These are phyloP conservation scores for Oasisia sp. DNA, from an alignment of 2,888 invertebrate species.

Conservation along the genomic window DNA sequence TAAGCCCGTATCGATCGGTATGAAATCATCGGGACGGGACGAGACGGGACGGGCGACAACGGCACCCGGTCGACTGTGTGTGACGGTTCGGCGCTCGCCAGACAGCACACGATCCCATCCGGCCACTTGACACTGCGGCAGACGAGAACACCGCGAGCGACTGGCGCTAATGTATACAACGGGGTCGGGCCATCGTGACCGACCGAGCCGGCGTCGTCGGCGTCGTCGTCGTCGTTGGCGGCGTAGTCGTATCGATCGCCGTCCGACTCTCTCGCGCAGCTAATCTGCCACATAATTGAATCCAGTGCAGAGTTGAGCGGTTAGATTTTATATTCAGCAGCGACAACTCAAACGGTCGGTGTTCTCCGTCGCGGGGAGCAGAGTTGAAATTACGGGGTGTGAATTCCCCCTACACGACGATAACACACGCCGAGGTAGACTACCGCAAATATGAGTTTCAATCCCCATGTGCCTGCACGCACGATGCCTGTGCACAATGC, in stretches of 20 bases:
- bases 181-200: not conserved
- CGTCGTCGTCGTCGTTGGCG: not conserved
- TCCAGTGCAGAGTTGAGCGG: conserved; percentile 6
- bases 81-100: not conserved
- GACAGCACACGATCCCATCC: conserved; percentile 10
- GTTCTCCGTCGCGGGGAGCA: not conserved
- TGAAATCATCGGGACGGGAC: not conserved
- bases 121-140: not conserved
- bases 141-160: not conserved
- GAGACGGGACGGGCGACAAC: not conserved
- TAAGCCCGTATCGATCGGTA: not conserved
- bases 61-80: not conserved
- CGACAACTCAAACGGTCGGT: not conserved
- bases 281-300: conserved; percentile 11
- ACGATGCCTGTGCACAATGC: too few species aligned
- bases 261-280: not conserved
- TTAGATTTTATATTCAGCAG: conserved; percentile 17
- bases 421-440: too few species aligned
- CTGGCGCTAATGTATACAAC: conserved; percentile 7
- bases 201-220: not conserved
- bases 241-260: not conserved
- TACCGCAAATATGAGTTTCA: too few species aligned
- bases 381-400: too few species aligned
- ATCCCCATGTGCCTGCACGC: too few species aligned
- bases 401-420: too few species aligned